Evolutionary conservation across 2,888 invertebrate genomes (phyloP).

Genomic region (Achlya flavicornis): DNA sequence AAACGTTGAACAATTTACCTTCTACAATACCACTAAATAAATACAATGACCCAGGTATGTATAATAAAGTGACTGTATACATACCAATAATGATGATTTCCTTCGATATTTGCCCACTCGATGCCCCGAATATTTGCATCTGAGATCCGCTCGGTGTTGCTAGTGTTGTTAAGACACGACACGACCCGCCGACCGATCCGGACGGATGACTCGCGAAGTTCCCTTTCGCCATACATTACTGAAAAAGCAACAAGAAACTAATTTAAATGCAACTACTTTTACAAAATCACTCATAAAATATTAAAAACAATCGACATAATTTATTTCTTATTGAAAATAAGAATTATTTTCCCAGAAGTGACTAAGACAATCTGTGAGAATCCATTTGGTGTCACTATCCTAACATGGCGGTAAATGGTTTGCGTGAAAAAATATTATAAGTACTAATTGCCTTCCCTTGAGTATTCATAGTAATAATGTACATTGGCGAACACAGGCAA

Average conservation of each 20-base stretch:
- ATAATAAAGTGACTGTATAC: background rate
- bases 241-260: conserved; percentile 47
- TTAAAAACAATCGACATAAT: conserved; percentile 38
- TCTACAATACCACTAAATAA: too few species aligned
- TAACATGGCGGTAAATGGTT: too few species aligned
- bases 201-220: background rate
- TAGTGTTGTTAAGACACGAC: background rate
- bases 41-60: background rate
- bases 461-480: background rate
- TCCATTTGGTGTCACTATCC: conserved; percentile 45
- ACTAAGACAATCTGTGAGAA: conserved; percentile 62
- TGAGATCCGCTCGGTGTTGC: background rate
- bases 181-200: too few species aligned
- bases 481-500: too few species aligned
- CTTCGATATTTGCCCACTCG: background rate
- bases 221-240: conserved; percentile 26
- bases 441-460: conserved; percentile 37
- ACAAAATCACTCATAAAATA: conserved; percentile 27
- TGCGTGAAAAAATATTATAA: too few species aligned
- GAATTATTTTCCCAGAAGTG: conserved; percentile 51
- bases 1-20: too few species aligned
- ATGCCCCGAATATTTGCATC: background rate
- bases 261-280: conserved; percentile 25
- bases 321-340: conserved; percentile 53
- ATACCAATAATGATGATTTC: background rate